Evolutionary conservation across 2,113 vertebrate species (phyloP).

Genomic region (Oncorhynchus nerka): DNA sequence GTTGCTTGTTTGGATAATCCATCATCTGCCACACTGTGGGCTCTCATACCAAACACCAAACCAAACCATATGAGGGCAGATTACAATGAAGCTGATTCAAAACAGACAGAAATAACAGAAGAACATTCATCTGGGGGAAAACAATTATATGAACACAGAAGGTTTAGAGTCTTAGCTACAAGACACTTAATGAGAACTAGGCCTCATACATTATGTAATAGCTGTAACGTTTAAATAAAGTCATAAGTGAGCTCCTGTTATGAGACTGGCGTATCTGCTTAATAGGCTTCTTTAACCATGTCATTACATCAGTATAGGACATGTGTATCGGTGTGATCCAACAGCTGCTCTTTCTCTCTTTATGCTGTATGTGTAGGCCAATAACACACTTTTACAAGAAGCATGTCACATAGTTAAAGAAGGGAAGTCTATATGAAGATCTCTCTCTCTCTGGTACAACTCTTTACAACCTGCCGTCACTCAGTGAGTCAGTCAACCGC

Average conservation of each 20-base stretch:
- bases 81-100: not conserved
- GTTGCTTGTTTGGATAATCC: slow-evolving; percentile 71
- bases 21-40: slow-evolving; percentile 67
- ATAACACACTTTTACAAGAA: not conserved
- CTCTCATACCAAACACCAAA: slow-evolving; percentile 44
- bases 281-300: too few species aligned
- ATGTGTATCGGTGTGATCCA: not conserved
- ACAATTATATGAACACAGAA: not conserved
- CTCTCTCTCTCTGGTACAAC: not conserved
- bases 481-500: slow-evolving; percentile 13
- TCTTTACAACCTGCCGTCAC: slow-evolving; percentile 16
- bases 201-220: not conserved
- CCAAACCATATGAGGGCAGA: slow-evolving; percentile 49
- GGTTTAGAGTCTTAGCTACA: not conserved
- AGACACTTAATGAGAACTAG: not conserved
- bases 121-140: not conserved
- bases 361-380: too few species aligned
- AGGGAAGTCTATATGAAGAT: not conserved
- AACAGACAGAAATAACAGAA: not conserved
- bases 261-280: too few species aligned
- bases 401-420: not conserved
- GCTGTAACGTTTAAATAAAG: too few species aligned
- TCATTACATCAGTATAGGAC: too few species aligned
- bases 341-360: not conserved
- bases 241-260: too few species aligned